Conservation (phyloP, 2,797 vertebrate species). For the Gephyroberyx darwinii region DNA sequence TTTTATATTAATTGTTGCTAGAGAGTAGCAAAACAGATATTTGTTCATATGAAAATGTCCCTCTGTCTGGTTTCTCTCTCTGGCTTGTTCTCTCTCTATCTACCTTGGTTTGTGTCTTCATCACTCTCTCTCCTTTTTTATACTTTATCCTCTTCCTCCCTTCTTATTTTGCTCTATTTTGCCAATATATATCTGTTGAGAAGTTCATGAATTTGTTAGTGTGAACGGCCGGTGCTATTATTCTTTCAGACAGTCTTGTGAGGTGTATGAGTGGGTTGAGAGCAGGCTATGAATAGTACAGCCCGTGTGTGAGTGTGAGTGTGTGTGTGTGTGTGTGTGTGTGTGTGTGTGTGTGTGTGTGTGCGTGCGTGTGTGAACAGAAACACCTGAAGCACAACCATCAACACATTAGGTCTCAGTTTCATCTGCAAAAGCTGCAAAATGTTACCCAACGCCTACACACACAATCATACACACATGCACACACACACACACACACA, state of each 20-base stretch:
- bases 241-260: slow-evolving; percentile 2
- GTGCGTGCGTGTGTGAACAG: not conserved
- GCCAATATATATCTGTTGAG: not conserved
- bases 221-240: not conserved
- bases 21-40: too few species aligned
- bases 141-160: not conserved
- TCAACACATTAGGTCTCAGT: too few species aligned
- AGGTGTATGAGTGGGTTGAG: slow-evolving; percentile 15
- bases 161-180: not conserved
- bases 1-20: too few species aligned
- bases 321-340: not conserved
- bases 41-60: too few species aligned
- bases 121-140: not conserved
- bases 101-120: not conserved
- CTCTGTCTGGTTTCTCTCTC: too few species aligned
- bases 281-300: slow-evolving; percentile 4
- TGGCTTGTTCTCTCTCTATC: not conserved
- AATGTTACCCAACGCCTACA: too few species aligned
- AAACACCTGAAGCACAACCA: not conserved
- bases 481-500: too few species aligned
- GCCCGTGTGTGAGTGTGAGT: not conserved
- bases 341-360: not conserved
- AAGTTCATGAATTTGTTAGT: not conserved
- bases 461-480: too few species aligned
- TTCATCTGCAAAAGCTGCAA: too few species aligned